phyloP scores from a whole-genome alignment of 2,113 vertebrate species.

The Nyctereutes procyonoides region DNA sequence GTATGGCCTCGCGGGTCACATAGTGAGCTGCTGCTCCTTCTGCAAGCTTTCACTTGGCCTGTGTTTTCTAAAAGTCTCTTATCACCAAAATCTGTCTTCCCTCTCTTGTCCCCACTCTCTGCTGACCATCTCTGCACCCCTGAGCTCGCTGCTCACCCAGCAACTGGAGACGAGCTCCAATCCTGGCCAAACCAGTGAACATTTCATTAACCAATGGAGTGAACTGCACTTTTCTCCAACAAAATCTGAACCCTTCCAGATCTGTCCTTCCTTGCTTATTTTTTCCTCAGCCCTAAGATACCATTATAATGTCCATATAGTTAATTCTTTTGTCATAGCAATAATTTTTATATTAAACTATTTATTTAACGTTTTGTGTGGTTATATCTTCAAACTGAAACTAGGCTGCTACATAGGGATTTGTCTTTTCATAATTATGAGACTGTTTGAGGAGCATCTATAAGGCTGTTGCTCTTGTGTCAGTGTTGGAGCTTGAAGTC shows the following conservation, averaged over 20 bases:
- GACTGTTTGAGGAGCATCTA: background rate
- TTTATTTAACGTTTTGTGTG: background rate
- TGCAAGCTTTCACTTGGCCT: background rate
- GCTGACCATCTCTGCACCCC: background rate
- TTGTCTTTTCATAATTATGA: background rate
- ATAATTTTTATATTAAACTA: background rate
- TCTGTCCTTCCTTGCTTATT: background rate
- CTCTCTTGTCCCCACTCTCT: background rate
- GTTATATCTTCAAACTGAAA: background rate
- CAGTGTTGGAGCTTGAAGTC: background rate
- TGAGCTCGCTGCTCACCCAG: background rate
- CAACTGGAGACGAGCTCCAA: background rate
- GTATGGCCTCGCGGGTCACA: background rate
- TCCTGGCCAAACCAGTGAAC: background rate
- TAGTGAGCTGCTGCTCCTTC: background rate
- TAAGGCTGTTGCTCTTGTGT: background rate
- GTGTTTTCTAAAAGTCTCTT: background rate
- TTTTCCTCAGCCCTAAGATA: background rate
- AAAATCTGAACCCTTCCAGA: background rate
- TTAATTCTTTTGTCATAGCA: background rate
- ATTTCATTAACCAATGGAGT: background rate
- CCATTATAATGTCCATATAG: background rate
- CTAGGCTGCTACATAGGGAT: too few relatives aligned
- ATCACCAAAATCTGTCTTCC: too few relatives aligned
- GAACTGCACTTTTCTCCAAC: background rate